A percentile compares a stretch with the other conserved stretches of the same genome.
Conservation (phyloP, 2,888 invertebrate genomes). For the Margaritifera margaritifera region DNA sequence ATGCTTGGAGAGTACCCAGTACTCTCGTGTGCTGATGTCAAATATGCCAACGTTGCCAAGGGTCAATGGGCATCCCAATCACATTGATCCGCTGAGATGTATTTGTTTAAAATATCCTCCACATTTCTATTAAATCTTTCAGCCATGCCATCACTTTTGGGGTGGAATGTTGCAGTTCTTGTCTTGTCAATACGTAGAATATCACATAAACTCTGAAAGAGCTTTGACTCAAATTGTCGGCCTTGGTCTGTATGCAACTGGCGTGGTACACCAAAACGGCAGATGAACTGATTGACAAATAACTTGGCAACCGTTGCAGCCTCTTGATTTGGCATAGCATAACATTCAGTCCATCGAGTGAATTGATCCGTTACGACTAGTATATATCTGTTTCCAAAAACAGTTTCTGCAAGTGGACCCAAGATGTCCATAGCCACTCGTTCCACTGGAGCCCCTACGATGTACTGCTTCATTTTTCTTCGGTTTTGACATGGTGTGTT, state of each 20-base stretch:
- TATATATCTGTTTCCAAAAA: constrained; percentile 4
- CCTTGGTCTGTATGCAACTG: constrained; percentile 5
- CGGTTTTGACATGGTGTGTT: no score
- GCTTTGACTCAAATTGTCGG: constrained; percentile 3
- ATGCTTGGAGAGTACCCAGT: no score
- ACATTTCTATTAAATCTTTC: no score
- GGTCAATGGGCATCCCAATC: no score
- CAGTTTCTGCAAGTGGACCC: constrained; percentile 3
- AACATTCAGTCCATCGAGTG: constrained; percentile 7
- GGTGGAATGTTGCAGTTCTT: constrained; percentile 4
- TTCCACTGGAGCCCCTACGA: neutral
- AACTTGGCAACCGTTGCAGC: constrained; percentile 1
- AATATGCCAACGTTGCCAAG: no score
- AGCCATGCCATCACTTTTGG: neutral
- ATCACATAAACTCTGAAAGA: neutral
- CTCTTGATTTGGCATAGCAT: constrained; percentile 8
- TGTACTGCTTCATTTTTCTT: no score
- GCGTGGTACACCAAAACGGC: constrained; percentile 1
- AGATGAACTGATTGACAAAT: neutral
- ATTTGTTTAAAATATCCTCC: no score
- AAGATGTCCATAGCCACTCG: constrained; percentile 4
- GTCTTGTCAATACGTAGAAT: constrained; percentile 7
- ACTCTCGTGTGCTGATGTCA: no score
- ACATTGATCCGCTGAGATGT: no score
- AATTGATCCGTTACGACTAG: constrained; percentile 2